Conservation (phyloP, 2,888 invertebrate genomes). For the Amphipyra berbera region DNA sequence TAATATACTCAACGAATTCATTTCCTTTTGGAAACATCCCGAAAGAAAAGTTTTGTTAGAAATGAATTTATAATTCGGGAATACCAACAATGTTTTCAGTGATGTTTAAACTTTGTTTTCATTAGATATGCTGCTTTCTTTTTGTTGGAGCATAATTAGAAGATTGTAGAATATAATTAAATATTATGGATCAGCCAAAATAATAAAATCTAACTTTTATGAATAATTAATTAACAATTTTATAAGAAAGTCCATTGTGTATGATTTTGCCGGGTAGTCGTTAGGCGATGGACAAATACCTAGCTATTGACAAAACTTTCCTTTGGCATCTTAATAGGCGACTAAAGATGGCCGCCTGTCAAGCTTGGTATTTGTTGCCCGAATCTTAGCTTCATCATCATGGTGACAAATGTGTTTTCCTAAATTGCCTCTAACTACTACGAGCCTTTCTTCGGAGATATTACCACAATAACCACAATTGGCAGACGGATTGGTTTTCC, state of each 20-base stretch:
- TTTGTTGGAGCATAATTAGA: conserved; percentile 38
- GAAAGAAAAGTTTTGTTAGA: conserved; percentile 25
- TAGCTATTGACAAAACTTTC: conserved; percentile 14
- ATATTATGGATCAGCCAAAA: conserved; percentile 19
- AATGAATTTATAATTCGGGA: conserved; percentile 47
- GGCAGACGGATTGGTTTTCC: conserved; percentile 16
- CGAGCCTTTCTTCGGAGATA: conserved; percentile 17
- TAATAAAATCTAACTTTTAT: conserved; percentile 20
- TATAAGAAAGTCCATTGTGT: conserved; percentile 7
- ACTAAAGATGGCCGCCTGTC: conserved; percentile 6
- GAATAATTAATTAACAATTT: conserved; percentile 28
- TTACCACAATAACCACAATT: conserved; percentile 25
- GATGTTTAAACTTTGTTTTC: conserved; percentile 47
- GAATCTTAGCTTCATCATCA: conserved; percentile 4
- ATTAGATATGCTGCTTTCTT: conserved; percentile 48
- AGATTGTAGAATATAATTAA: conserved; percentile 28
- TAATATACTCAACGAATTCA: conserved; percentile 29
- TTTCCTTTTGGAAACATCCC: conserved; percentile 33
- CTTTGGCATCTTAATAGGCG: conserved; percentile 8
- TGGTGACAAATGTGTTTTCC: conserved; percentile 23
- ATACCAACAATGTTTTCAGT: conserved; percentile 27
- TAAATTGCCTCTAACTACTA: conserved; percentile 12
- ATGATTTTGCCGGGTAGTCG: conserved; percentile 3
- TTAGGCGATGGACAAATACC: conserved; percentile 2
- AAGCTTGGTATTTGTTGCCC: conserved; percentile 33